Percentiles rank a stretch among this genome's conserved stretches.
These are phyloP conservation scores for Solea solea DNA, from an alignment of 2,113 vertebrate genomes.

Conservation along the genomic window DNA sequence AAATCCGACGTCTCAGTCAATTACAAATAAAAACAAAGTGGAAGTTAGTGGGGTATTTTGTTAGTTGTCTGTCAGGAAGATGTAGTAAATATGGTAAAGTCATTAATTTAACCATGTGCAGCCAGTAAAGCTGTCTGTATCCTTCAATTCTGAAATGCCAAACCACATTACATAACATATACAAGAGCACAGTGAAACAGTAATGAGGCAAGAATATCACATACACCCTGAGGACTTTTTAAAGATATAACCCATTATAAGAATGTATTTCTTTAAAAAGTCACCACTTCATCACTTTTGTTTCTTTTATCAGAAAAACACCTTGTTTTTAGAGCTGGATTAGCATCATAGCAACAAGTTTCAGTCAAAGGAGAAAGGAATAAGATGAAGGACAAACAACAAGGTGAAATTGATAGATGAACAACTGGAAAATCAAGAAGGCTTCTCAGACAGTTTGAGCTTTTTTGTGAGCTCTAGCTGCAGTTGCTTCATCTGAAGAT, in stretches of 20 bases:
- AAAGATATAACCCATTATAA: too few relatives aligned
- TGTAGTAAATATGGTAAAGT: not conserved
- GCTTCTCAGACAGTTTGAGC: not conserved
- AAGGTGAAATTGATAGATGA: not conserved
- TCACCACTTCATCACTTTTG: too few relatives aligned
- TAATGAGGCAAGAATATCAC: too few relatives aligned
- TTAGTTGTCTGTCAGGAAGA: not conserved
- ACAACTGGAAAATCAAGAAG: not conserved
- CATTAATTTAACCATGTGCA: too few relatives aligned
- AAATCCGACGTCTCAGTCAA: not conserved
- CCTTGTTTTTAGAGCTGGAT: not conserved
- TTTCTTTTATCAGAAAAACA: not conserved
- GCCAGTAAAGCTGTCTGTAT: too few relatives aligned
- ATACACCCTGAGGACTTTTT: too few relatives aligned
- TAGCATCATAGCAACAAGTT: not conserved
- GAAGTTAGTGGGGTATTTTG: not conserved
- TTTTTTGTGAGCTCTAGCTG: not conserved
- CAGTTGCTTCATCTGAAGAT: not conserved
- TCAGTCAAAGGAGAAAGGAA: not conserved
- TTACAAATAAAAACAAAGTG: conserved; percentile 4
- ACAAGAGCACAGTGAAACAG: too few relatives aligned
- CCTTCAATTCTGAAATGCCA: too few relatives aligned
- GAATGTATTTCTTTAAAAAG: too few relatives aligned
- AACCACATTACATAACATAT: too few relatives aligned
- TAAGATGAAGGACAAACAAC: not conserved